Percentiles rank a stretch among this genome's conserved stretches.
Conservation (phyloP, 1,140 invertebrate species). For the Leptoteleia sp. region DNA sequence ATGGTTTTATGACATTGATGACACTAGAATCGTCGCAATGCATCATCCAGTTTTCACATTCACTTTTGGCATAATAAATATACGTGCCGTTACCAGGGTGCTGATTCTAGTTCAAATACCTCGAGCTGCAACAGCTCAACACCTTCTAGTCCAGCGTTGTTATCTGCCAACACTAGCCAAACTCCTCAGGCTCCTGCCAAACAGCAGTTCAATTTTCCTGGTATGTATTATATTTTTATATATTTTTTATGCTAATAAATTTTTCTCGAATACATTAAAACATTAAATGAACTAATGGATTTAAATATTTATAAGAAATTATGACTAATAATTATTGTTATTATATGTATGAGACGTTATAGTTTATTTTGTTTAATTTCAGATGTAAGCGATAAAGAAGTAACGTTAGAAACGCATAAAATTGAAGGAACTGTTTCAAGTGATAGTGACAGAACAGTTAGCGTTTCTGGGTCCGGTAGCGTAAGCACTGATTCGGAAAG, state of each 20-base stretch:
- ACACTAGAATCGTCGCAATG: slow-evolving; percentile 70
- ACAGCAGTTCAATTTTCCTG: slow-evolving; percentile 93
- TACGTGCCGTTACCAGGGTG: slow-evolving; percentile 80
- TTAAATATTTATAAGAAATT: too few relatives aligned
- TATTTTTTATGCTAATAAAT: background rate
- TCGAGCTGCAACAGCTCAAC: slow-evolving; percentile 98
- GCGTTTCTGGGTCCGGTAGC: slow-evolving; percentile 86
- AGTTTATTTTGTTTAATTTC: slow-evolving; percentile 63
- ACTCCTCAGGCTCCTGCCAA: slow-evolving; percentile 82
- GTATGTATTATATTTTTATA: slow-evolving; percentile 76
- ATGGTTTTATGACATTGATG: slow-evolving; percentile 66
- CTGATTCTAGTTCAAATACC: slow-evolving; percentile 95
- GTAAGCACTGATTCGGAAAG: slow-evolving; percentile 91
- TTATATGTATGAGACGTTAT: background rate
- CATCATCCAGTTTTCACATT: slow-evolving; percentile 71
- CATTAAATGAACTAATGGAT: too few relatives aligned
- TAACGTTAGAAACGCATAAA: slow-evolving; percentile 83
- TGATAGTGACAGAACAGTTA: slow-evolving; percentile 93
- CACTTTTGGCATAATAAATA: slow-evolving; percentile 72
- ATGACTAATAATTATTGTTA: too few relatives aligned
- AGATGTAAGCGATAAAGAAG: slow-evolving; percentile 82
- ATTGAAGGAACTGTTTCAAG: slow-evolving; percentile 87
- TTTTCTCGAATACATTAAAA: too few relatives aligned
- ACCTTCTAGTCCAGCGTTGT: slow-evolving; percentile 94
- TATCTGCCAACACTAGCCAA: slow-evolving; percentile 80